Base-by-base conservation (phyloP, 2,113 vertebrate genomes). In the Nerophis ophidion region DNA sequence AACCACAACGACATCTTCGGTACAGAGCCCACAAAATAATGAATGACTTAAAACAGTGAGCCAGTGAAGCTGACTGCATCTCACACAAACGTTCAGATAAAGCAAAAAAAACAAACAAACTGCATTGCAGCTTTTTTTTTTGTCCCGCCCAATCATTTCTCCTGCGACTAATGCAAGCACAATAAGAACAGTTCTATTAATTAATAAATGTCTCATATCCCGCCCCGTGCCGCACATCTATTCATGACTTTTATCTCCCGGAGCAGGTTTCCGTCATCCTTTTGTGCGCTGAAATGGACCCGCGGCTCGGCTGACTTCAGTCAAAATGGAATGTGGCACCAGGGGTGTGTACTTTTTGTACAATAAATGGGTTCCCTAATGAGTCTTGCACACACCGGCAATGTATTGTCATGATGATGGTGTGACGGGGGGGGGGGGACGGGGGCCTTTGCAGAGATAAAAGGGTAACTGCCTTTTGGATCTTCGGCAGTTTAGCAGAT, bases 21-120 rank as follows among this genome's bases (percentile, higher is more conserved):
- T 26, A 2, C 19, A 26, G 19, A 26, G 19, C 19, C 19, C 19
- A 26, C 19, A 26, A 2, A 26, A 26, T n/a, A n/a, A n/a, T n/a
- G 70, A 67, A 81, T 57, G 15, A 74, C 67, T 65, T 60, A 72
- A 80, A 81, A 51, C 51, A 67, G 80, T 75, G 75, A 55, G 77
- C 69, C 77, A 79, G 64, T 66, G 70, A 19, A 34, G 57, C 71
- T 70, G 56, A 73, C 72, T 62, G 61, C 54, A 54, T 65, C 63
- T 71, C 74, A 82, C 75, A 77, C 83, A 70, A 82, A 72, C 58
- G 83, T 81, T 86, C 72, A 26, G 82, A 76, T 82, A 80, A 84
- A 67, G 66, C 45, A 7, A 35, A 26, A 26, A 2, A 26, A 35
- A 26, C 1, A 2, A 26, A 9, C 38, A 75, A 76, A 80, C 66